Conservation (phyloP, 2,888 invertebrate genomes). For the Dyspetes luteomarginatus region DNA sequence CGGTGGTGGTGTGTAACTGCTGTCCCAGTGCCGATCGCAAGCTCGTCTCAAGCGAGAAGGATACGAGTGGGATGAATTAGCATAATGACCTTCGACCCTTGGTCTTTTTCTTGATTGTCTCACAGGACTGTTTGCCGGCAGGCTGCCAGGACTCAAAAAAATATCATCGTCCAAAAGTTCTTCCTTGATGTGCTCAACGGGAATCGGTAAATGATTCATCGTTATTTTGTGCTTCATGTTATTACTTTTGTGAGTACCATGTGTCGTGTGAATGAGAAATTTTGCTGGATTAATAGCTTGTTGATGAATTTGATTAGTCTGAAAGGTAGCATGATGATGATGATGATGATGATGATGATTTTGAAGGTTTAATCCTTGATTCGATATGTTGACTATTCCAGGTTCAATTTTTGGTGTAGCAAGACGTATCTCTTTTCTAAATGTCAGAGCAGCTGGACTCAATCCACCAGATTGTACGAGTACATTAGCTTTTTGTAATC, state of each 20-base stretch:
- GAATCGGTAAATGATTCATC: constrained; percentile 74
- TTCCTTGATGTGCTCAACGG: constrained; percentile 85
- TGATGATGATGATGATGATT: constrained; percentile 60
- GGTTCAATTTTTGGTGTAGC: constrained; percentile 77
- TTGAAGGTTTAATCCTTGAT: constrained; percentile 71
- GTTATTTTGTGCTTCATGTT: constrained; percentile 75
- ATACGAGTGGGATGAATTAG: constrained; percentile 81
- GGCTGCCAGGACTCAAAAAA: constrained; percentile 91
- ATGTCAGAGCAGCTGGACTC: constrained; percentile 78
- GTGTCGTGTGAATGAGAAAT: constrained; percentile 79
- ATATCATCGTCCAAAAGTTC: constrained; percentile 89
- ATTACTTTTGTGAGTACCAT: constrained; percentile 70
- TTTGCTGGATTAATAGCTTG: constrained; percentile 81
- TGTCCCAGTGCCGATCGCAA: constrained; percentile 82
- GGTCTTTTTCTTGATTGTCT: constrained; percentile 87
- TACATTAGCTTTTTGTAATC: constrained; percentile 82
- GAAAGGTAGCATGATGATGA: too few species aligned
- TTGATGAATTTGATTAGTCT: constrained; percentile 73
- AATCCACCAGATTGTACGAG: constrained; percentile 79
- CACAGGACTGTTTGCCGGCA: constrained; percentile 86
- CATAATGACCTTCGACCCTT: constrained; percentile 86
- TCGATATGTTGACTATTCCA: constrained; percentile 71
- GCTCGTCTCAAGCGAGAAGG: constrained; percentile 82
- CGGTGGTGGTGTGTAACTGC: constrained; percentile 95
- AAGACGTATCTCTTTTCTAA: constrained; percentile 80